Percentiles rank a stretch among this genome's conserved stretches.
Conservation (phyloP, 1,140 invertebrate species). For the Sipha flava region DNA sequence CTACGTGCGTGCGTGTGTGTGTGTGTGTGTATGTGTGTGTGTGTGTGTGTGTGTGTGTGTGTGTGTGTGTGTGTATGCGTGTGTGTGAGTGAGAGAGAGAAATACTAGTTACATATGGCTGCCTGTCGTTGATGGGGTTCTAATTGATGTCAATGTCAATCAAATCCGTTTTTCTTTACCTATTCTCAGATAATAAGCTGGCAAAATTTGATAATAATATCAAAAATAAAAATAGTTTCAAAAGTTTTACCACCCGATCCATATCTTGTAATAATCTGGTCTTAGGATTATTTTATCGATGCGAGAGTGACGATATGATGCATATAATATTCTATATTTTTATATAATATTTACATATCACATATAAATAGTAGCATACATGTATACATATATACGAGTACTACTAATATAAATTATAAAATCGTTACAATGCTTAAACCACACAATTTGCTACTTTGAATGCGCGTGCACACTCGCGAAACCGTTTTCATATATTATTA, state of each 20-base stretch:
- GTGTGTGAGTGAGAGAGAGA: neutral
- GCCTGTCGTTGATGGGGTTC: neutral
- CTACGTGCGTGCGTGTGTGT: too few species aligned
- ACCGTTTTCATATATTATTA: neutral
- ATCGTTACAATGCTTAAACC: neutral
- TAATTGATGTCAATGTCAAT: conserved; percentile 10
- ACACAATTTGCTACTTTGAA: neutral
- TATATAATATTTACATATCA: too few species aligned
- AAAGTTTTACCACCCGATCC: too few species aligned
- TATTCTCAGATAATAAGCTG: neutral
- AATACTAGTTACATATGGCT: neutral
- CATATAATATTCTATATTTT: too few species aligned
- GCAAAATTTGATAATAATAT: too few species aligned
- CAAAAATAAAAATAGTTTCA: too few species aligned
- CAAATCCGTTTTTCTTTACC: neutral
- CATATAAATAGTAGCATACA: too few species aligned
- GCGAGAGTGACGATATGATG: too few species aligned
- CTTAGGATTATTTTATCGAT: too few species aligned
- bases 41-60: neutral
- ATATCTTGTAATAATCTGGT: too few species aligned
- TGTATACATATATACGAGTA: neutral
- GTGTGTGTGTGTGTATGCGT: neutral
- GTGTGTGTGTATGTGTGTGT: neutral
- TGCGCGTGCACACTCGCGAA: neutral
- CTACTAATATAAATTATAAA: neutral